phyloP scores from a whole-genome alignment of 2,797 vertebrate species.

The Oreortyx pictus region DNA sequence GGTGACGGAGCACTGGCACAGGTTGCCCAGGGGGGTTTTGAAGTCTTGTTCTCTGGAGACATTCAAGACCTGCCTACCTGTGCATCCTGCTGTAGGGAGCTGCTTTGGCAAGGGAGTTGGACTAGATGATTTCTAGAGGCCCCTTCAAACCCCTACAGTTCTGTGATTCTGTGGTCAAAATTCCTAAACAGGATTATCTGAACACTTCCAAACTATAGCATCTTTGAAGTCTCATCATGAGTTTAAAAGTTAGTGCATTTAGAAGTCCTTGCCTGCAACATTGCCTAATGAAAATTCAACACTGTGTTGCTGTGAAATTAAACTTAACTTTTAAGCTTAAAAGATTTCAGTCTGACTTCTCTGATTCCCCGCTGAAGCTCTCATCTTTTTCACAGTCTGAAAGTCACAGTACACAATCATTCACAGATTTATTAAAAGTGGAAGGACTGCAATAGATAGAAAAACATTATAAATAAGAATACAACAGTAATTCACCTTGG shows the following conservation, averaged over 20 bases:
- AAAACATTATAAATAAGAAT: constrained; percentile 2
- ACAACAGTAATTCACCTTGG: background rate
- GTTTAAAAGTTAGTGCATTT: background rate
- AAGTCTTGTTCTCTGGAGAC: too few relatives aligned
- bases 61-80: too few relatives aligned
- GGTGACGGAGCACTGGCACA: too few relatives aligned
- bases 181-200: background rate
- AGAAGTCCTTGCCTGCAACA: background rate
- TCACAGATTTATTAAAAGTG: background rate
- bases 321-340: background rate
- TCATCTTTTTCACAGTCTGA: constrained; percentile 12
- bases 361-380: background rate
- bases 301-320: background rate
- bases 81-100: too few relatives aligned
- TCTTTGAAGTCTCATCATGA: background rate
- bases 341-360: constrained; percentile 1
- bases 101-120: too few relatives aligned
- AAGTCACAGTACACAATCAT: background rate
- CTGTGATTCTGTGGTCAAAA: background rate
- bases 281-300: background rate
- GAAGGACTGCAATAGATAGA: background rate
- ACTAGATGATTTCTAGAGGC: too few relatives aligned
- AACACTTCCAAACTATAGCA: background rate
- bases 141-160: too few relatives aligned
- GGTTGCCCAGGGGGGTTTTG: too few relatives aligned